phyloP scores from a whole-genome alignment of 2,113 vertebrate genomes.

The Oncorhynchus tshawytscha region DNA sequence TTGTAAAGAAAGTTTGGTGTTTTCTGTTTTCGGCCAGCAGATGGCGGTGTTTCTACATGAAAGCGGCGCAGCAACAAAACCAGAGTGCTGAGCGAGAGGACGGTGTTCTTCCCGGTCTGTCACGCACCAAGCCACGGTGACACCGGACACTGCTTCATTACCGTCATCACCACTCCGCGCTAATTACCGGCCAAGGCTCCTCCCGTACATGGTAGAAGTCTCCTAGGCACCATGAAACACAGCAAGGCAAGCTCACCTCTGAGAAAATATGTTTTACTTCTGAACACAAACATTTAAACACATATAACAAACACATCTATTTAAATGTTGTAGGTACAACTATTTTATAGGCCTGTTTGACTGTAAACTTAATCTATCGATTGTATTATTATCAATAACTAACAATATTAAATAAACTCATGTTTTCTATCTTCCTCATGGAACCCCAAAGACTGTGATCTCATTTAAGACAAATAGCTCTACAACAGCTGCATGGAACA shows the following conservation, averaged over 20 bases:
- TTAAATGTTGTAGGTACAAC: too few species aligned
- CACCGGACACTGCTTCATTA: slow-evolving; percentile 61
- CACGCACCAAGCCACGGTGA: slow-evolving; percentile 35
- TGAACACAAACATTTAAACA: background rate
- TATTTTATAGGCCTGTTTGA: too few species aligned
- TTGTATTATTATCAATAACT: too few species aligned
- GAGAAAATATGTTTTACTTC: background rate
- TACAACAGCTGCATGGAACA: too few species aligned
- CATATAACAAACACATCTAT: background rate
- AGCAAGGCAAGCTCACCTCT: background rate
- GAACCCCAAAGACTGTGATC: background rate
- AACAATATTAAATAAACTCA: too few species aligned
- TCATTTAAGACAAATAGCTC: background rate
- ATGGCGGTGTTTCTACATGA: slow-evolving; percentile 66
- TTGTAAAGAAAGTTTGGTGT: background rate
- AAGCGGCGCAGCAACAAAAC: slow-evolving; percentile 10
- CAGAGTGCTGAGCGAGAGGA: too few species aligned
- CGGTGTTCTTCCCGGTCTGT: background rate
- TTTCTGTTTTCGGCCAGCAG: slow-evolving; percentile 56
- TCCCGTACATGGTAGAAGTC: background rate
- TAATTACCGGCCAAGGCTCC: slow-evolving; percentile 44
- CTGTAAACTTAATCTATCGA: too few species aligned
- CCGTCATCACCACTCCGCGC: slow-evolving; percentile 48
- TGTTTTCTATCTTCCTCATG: too few species aligned
- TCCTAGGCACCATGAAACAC: background rate